Evolutionary conservation across 1,140 invertebrate genomes (phyloP).

Genomic region (Leptinotarsa defecta): DNA sequence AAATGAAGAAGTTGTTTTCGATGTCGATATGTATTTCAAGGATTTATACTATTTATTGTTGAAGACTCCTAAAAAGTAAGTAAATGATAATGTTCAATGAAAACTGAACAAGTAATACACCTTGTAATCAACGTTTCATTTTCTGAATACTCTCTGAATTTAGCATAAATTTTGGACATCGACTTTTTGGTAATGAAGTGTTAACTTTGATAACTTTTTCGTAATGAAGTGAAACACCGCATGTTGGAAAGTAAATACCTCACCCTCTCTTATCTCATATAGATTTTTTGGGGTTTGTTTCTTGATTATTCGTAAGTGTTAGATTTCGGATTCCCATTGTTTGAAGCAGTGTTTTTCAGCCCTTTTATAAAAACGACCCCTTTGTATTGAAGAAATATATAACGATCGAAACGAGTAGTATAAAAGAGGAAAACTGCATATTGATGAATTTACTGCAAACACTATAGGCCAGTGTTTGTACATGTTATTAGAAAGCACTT

Average conservation of each 20-base stretch:
- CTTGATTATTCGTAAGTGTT: no score
- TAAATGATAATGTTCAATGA: background rate
- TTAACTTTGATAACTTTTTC: no score
- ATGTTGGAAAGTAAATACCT: no score
- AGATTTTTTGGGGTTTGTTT: no score
- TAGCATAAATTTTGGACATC: no score
- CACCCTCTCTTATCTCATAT: no score
- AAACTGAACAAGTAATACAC: no score
- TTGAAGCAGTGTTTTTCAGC: background rate
- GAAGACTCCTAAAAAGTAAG: constrained; percentile 31
- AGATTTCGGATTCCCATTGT: background rate
- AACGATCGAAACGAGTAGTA: background rate
- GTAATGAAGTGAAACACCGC: no score
- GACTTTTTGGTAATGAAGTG: no score
- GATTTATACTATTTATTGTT: constrained; percentile 31
- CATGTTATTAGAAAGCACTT: background rate
- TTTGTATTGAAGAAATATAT: background rate
- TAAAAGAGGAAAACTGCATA: background rate
- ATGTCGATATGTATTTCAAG: constrained; percentile 28
- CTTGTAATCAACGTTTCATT: no score
- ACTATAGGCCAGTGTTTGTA: background rate
- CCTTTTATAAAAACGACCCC: background rate
- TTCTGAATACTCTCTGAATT: no score
- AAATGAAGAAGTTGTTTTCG: constrained; percentile 27
- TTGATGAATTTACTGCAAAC: background rate